Base-by-base conservation (phyloP, 2,797 vertebrate species). In the Parambassis ranga region DNA sequence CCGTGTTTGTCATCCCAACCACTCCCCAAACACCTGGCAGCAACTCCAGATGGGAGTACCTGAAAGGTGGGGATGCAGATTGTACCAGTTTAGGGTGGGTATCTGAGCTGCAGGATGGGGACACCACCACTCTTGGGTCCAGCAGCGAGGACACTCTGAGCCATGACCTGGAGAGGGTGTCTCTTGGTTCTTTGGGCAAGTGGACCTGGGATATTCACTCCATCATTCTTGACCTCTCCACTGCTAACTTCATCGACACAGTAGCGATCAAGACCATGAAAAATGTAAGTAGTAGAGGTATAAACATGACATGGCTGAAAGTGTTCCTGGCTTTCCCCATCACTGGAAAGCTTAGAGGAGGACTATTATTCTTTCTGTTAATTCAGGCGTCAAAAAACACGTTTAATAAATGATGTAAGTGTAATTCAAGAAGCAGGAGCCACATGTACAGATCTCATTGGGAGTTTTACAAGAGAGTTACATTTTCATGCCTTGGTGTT, bases 221-320 rank as follows among this genome's bases (percentile, higher is more conserved):
- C 0, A 81, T 99, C 49, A 66, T 99, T 51, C 87, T 99, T 33
- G 96, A 99, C 86, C 90, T 99, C 66, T 92, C 94, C 32, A 59
- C 95, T 0, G 87, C 94, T 47, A 97, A 92, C 84, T 98, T 98
- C 66, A 90, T 90, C 16, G 93, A 94, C 86, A 93, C 81, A 6
- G 92, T 92, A 59, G 90, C 89, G 5, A 89, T 90, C 23, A 92
- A 93, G 70, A 90, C 79, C 0, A 49, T 92, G 58, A 90, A 56
- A 80, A 92, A 91, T 78, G 93, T 92, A 59, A 89, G 90, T 76
- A 28, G 3, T 51, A 33, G 68, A 16, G 4, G 5, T n/a, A 16
- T 1, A 52, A 58, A 56, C 22, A 16, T 20, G 10, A 48, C 11
- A 20, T 7, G 3, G 60, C 4, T 33, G 5, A 38, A 68, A 19